These are phyloP conservation scores for Tipula lateralis DNA, from an alignment of 2,888 invertebrate genomes.

Conservation along the genomic window DNA sequence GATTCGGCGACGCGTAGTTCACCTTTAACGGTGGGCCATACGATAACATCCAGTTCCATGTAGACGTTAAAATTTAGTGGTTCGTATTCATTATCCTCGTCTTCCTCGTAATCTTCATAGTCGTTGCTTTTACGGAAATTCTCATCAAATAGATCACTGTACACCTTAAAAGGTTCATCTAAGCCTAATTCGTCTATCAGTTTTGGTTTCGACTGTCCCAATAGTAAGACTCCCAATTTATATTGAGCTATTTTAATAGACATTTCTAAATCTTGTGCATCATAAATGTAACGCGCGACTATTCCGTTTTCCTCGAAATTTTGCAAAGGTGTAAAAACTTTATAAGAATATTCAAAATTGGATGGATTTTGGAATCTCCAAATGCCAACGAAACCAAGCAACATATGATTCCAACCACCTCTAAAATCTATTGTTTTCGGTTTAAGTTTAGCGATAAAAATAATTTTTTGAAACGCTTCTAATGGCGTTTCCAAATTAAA, in stretches of 20 bases:
- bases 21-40: slow-evolving; percentile 56
- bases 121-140: slow-evolving; percentile 35
- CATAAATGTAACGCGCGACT: slow-evolving; percentile 60
- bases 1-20: slow-evolving; percentile 55
- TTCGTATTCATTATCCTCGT: slow-evolving; percentile 47
- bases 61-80: slow-evolving; percentile 51
- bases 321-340: slow-evolving; percentile 71
- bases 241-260: slow-evolving; percentile 64
- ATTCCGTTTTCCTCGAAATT: slow-evolving; percentile 73
- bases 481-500: slow-evolving; percentile 70
- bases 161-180: slow-evolving; percentile 28
- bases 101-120: slow-evolving; percentile 43
- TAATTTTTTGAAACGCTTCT: slow-evolving; percentile 61
- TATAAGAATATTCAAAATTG: slow-evolving; percentile 73
- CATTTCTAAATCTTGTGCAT: slow-evolving; percentile 62
- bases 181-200: slow-evolving; percentile 42
- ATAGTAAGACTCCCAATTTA: slow-evolving; percentile 52
- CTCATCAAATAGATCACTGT: slow-evolving; percentile 32
- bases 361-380: slow-evolving; percentile 52
- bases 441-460: slow-evolving; percentile 64
- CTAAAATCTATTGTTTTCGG: slow-evolving; percentile 68
- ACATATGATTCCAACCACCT: slow-evolving; percentile 68
- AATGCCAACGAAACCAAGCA: slow-evolving; percentile 71
- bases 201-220: slow-evolving; percentile 45
- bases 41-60: slow-evolving; percentile 54